A percentile compares a stretch with the other conserved stretches of the same genome.
phyloP scores from a whole-genome alignment of 2,113 vertebrate genomes.

The Archocentrus centrarchus region DNA sequence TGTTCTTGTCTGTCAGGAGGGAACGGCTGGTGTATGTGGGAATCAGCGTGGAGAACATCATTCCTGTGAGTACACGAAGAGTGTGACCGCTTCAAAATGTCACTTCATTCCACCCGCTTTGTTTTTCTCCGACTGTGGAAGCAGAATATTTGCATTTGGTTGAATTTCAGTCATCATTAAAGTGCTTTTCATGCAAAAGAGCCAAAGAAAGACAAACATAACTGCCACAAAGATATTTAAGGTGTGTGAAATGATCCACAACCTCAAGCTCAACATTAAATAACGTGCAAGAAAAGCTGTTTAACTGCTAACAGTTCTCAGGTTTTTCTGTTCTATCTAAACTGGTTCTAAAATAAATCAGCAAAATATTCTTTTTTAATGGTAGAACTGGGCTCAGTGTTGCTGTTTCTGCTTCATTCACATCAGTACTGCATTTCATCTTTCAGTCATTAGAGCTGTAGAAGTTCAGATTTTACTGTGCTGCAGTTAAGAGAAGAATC shows the following conservation, averaged over 20 bases:
- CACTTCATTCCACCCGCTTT: not conserved
- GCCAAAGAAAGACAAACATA: not conserved
- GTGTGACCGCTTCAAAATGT: not conserved
- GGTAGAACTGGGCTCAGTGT: not conserved
- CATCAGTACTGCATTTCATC: not conserved
- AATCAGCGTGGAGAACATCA: conserved; percentile 99
- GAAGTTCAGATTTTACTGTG: fast-evolving
- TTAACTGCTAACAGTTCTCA: no score
- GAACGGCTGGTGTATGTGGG: conserved; percentile 97
- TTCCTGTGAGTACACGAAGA: conserved; percentile 77
- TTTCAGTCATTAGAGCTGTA: not conserved
- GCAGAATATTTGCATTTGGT: not conserved
- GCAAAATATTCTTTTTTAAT: no score
- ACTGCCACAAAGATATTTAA: not conserved
- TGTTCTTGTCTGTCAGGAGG: conserved; percentile 81
- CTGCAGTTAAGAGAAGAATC: not conserved
- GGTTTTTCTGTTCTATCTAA: no score
- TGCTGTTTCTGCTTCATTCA: not conserved
- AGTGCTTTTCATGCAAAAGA: not conserved
- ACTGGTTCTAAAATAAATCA: no score
- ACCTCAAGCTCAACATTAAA: not conserved
- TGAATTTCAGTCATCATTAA: not conserved
- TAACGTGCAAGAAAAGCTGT: not conserved
- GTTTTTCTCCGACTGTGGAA: not conserved
- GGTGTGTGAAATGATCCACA: not conserved